These are phyloP conservation scores for Xylota sylvarum DNA, from an alignment of 2,888 invertebrate genomes.

Conservation along the genomic window DNA sequence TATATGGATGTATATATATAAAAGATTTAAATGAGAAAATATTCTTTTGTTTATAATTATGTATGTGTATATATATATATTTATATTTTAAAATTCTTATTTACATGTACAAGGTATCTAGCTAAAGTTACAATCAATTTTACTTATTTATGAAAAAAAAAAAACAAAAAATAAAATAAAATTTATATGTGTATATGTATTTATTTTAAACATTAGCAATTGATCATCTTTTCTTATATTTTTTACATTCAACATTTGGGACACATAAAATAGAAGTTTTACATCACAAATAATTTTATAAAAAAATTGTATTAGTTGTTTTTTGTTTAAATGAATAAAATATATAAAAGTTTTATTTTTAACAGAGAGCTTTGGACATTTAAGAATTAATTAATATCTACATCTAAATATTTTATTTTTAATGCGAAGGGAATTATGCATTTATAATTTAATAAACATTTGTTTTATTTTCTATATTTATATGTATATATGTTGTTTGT, in stretches of 20 bases:
- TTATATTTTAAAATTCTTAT: conserved; percentile 65
- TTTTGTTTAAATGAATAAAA: conserved; percentile 40
- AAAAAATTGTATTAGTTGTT: conserved; percentile 6
- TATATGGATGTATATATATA: conserved; percentile 62
- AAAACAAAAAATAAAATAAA: too few species aligned
- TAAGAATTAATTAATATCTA: conserved; percentile 40
- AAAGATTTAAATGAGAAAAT: conserved; percentile 76
- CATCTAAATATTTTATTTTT: background rate
- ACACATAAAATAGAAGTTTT: conserved; percentile 65
- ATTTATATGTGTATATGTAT: conserved; percentile 11
- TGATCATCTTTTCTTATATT: conserved; percentile 36
- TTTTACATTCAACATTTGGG: conserved; percentile 65
- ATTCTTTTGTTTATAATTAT: conserved; percentile 32
- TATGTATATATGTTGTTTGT: conserved; percentile 11
- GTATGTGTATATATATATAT: conserved; percentile 22
- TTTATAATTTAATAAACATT: conserved; percentile 24
- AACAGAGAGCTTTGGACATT: conserved; percentile 60
- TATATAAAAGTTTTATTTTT: conserved; percentile 35
- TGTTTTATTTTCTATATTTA: conserved; percentile 18
- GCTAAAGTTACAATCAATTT: conserved; percentile 44
- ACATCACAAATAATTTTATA: conserved; percentile 66
- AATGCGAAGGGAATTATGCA: conserved; percentile 33
- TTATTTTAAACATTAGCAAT: conserved; percentile 55
- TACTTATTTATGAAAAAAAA: background rate
- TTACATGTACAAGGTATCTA: conserved; percentile 74